Conservation (phyloP, 2,797 vertebrate species). For the Enoplosus armatus region DNA sequence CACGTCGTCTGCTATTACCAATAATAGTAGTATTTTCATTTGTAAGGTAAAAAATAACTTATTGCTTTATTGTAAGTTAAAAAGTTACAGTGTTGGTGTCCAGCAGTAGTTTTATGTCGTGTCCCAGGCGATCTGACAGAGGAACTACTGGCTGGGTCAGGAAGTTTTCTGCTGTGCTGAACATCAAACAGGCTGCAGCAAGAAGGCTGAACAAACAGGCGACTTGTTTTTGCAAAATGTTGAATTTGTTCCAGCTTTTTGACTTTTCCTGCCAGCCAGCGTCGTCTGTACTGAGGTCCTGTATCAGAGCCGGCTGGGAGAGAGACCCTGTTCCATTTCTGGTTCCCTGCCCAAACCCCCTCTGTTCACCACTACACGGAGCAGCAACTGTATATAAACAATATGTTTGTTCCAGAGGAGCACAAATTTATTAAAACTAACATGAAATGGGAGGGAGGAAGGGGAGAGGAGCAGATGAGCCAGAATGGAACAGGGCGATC, state of each 20-base stretch:
- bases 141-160: slow-evolving; percentile 69
- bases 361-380: slow-evolving; percentile 70
- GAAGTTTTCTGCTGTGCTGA: slow-evolving; percentile 69
- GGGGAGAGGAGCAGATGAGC: slow-evolving; percentile 62
- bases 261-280: slow-evolving; percentile 71
- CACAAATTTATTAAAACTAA: slow-evolving; percentile 58
- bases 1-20: slow-evolving; percentile 80
- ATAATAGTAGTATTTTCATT: slow-evolving; percentile 85
- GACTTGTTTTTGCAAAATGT: slow-evolving; percentile 61
- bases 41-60: slow-evolving; percentile 88
- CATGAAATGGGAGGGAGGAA: slow-evolving; percentile 57
- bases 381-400: slow-evolving; percentile 74
- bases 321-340: slow-evolving; percentile 78
- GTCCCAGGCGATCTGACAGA: slow-evolving; percentile 78
- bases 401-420: slow-evolving; percentile 67
- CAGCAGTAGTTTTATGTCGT: slow-evolving; percentile 85
- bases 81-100: slow-evolving; percentile 90
- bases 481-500: slow-evolving; percentile 74
- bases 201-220: slow-evolving; percentile 72
- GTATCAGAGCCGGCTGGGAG: slow-evolving; percentile 75
- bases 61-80: slow-evolving; percentile 89
- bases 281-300: slow-evolving; percentile 60
- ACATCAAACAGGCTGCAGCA: slow-evolving; percentile 71
- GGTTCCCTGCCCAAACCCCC: slow-evolving; percentile 70
- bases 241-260: slow-evolving; percentile 67